A percentile compares a stretch with the other conserved stretches of the same genome.
Evolutionary conservation across 2,888 invertebrate genomes (phyloP).

Genomic region (Rambutsinella grinnellia): DNA sequence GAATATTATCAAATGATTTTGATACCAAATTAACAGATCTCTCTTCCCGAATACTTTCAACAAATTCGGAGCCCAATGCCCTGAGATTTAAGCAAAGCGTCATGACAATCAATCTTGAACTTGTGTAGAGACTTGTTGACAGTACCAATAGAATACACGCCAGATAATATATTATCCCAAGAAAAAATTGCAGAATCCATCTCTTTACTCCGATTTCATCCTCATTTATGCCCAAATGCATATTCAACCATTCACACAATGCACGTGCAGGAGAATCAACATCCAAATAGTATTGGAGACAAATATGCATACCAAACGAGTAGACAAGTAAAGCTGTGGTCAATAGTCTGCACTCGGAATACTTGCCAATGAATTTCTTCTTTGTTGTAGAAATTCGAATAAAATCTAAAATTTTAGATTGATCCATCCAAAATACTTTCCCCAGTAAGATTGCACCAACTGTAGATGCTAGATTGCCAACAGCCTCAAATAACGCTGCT

Average conservation of each 20-base stretch:
- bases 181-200: not conserved
- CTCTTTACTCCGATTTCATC: too few species aligned
- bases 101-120: constrained; percentile 8
- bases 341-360: not conserved
- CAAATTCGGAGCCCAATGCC: constrained; percentile 6
- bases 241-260: not conserved
- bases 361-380: not conserved
- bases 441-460: not conserved
- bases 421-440: constrained; percentile 11
- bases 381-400: not conserved
- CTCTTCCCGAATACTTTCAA: not conserved
- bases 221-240: too few species aligned
- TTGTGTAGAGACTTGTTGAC: not conserved
- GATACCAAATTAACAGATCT: not conserved
- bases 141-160: not conserved
- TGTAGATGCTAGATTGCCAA: not conserved
- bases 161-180: not conserved
- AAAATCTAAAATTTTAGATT: not conserved
- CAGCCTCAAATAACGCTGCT: not conserved
- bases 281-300: not conserved
- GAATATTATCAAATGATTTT: not conserved
- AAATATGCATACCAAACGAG: not conserved
- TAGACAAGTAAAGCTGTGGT: not conserved
- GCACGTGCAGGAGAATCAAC: not conserved
- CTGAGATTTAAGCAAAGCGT: not conserved